Base-by-base conservation (phyloP, 2,797 vertebrate genomes). In the Synanceia verrucosa region DNA sequence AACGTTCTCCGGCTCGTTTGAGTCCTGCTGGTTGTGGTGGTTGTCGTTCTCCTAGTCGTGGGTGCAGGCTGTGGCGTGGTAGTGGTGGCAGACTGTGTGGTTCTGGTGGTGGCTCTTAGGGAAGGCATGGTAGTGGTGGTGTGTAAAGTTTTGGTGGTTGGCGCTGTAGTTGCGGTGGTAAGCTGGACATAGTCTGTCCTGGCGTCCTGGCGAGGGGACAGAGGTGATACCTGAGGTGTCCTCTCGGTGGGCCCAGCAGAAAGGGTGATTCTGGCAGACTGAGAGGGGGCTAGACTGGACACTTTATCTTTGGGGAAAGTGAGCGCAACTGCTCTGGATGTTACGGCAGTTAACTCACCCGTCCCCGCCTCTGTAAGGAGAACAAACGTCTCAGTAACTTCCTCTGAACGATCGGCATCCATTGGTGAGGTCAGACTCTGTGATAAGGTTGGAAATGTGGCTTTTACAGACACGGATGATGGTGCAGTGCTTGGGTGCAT, bases 341-440 rank as follows among this genome's bases (percentile, higher is more conserved):
- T 91, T 73, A 91, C 93, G 73, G 93, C 82, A 19, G 93, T 91
- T 71, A 93, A 79, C 70, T 94, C 94, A 78, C 93, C 93, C 81
- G 78, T 84, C 76, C 91, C 86, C 76, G 84, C 83, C 87, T 92
- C 97, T 99, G 96, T 81, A 96, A 95, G 89, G 89, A 97, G 86
- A 96, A 93, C 91, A 95, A 85, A 91, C 13, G 83, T 84, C 91
- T 91, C 86, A 84, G 90, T 93, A 88, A 92, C 90, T 81, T 71
- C 50, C 51, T 70, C 61, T 36, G 46, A 76, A 58, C 0, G 71
- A 63, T 53, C 29, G 34, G 46, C 64, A 65, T 58, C 29, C 58
- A 72, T 34, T 33, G 65, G 73, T 16, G 29, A 67, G 31, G 23
- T 76, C 34, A 76, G 57, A 78, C 48, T 56, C 36, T 79, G 51